A percentile compares a stretch with the other conserved stretches of the same genome.
Evolutionary conservation across 2,113 vertebrate species (phyloP).

Genomic region (Pipa parva): DNA sequence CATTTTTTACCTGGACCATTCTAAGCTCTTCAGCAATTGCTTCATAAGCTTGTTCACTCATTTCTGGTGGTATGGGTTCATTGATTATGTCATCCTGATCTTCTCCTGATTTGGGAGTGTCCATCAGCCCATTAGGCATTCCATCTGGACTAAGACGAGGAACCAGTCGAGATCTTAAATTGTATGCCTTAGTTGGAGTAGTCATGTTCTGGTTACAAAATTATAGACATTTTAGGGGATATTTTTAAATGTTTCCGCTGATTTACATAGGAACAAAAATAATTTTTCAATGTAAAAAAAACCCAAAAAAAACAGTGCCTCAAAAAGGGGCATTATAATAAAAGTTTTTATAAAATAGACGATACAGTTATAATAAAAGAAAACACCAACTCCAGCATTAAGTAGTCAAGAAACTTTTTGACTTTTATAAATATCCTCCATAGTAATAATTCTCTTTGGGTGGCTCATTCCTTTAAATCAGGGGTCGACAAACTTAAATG

Average conservation of each 20-base stretch:
- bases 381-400: too few relatives aligned
- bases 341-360: too few relatives aligned
- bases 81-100: slow-evolving; percentile 63
- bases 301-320: background rate
- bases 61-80: slow-evolving; percentile 77
- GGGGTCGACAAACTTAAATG: too few relatives aligned
- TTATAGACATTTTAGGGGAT: too few relatives aligned
- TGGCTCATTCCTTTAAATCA: too few relatives aligned
- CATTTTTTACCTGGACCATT: slow-evolving; percentile 79
- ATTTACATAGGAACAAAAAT: too few relatives aligned
- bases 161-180: slow-evolving; percentile 69
- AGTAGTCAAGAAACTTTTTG: too few relatives aligned
- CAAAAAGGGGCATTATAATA: background rate
- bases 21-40: slow-evolving; percentile 82
- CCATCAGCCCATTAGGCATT: slow-evolving; percentile 47
- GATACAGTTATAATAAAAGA: too few relatives aligned
- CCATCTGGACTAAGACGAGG: slow-evolving; percentile 72
- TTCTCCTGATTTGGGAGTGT: slow-evolving; percentile 20
- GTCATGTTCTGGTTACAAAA: slow-evolving; percentile 72
- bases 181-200: slow-evolving; percentile 83
- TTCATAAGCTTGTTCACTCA: slow-evolving; percentile 80
- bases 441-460: too few relatives aligned
- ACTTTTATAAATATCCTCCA: too few relatives aligned
- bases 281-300: too few relatives aligned
- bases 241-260: too few relatives aligned